Evolutionary conservation across 2,113 vertebrate genomes (phyloP), one percentile per base, ranked within the genome.

Genomic region (Zapus hudsonius): DNA sequence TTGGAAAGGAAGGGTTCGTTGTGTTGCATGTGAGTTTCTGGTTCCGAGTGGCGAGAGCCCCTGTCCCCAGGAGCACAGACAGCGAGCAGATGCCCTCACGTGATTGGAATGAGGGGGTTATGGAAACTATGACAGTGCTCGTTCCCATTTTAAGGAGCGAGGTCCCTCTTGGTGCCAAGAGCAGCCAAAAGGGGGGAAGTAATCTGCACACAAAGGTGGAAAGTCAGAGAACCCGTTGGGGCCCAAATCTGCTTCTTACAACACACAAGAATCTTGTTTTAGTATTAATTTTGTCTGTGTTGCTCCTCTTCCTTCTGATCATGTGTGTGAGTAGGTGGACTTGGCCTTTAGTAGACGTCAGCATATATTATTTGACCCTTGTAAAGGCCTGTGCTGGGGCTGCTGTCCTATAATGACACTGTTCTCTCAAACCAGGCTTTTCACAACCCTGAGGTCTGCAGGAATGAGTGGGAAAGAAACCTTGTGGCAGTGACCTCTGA

Each of bases 91-190:
- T 94, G 82, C 79, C 61, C 72, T 87, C 33, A 16, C n/a, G 4
- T 85, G 57, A 83, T 57, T 80, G 90, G 76, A 81, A 81, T 81
- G 83, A 82, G 87, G 8, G 83, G 87, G 36, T 89, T 80, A 52
- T 63, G 66, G 93, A 95, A 96, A 92, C 81, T 67, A 22, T 80
- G 94, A 92, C 66, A 10, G 19, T 10, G 5, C 19, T 74, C 78
- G 85, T 92, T 79, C 70, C 78, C 23, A 2, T 29, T 31, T 1
- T 22, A 17, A 59, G 73, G 47, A 90, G 25, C 59, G 23, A 76
- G 20, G 31, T 93, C 40, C 36, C 38, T 67, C 89, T 59, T n/a
- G 3, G 31, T 16, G 59, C 52, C 15, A 0, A 31, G 3, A 16
- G 36, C 72, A 33, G 7, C 31, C 0, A 22, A 47, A 36, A 78